Conservation (phyloP, 2,113 vertebrate genomes). For the Phodopus roborovskii region DNA sequence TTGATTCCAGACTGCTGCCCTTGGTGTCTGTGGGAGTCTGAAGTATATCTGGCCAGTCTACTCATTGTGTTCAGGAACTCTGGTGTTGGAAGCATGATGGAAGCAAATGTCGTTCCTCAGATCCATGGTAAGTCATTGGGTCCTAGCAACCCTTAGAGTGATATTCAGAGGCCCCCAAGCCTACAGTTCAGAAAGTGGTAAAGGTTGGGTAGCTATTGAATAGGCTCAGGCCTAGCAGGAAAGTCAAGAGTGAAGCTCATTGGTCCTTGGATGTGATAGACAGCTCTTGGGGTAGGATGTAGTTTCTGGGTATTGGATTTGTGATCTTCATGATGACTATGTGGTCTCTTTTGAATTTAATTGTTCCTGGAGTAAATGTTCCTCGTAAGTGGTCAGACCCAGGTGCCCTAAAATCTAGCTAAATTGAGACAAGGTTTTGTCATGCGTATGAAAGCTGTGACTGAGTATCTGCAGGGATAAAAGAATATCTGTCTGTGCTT, state of each 20-base stretch:
- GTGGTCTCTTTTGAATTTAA: neutral
- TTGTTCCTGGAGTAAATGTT: neutral
- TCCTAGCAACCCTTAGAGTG: neutral
- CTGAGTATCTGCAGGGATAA: neutral
- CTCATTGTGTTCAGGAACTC: neutral
- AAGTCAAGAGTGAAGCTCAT: fast-evolving
- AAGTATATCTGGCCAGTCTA: fast-evolving
- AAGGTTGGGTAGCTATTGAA: neutral
- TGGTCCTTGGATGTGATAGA: neutral
- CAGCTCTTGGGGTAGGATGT: neutral
- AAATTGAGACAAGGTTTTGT: neutral
- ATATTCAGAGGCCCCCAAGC: neutral
- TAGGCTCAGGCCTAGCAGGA: neutral
- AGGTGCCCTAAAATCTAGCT: neutral
- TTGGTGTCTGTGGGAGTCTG: too few relatives aligned
- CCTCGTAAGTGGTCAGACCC: too few relatives aligned
- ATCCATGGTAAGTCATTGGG: conserved; percentile 45
- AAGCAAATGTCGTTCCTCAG: neutral
- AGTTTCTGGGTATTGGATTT: neutral
- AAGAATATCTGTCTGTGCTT: neutral
- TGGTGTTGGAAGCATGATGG: conserved; percentile 2
- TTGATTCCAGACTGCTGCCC: conserved; percentile 13
- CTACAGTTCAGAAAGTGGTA: neutral
- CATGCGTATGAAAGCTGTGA: neutral
- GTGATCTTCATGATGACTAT: neutral